Evolutionary conservation across 92 coral and sea anemone species (phyloP), one percentile per base, ranked within the genome.

Genomic region (Virgularia gustaviana): DNA sequence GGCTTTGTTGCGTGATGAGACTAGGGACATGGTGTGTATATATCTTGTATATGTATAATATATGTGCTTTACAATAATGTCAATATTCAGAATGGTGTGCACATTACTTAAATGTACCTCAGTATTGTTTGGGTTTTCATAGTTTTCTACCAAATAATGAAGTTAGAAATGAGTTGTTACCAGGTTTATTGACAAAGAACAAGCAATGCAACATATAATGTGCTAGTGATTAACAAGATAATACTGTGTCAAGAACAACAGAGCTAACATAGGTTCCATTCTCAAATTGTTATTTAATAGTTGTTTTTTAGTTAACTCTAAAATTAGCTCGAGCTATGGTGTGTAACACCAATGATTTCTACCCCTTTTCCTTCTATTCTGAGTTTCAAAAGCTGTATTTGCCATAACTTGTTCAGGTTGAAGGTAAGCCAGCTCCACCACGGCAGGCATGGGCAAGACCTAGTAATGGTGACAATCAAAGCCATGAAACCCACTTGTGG

Each of bases 401-500:
- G 37, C n/a, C 42, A 12, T 13, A 9, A 60, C 34, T 34, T n/a
- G 34, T 31, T 36, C 42, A 60, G 66, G 68, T 22, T 22, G 57
- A 78, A 47, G 75, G 64, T 23, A 68, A 55, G 19, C 84, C 84
- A 11, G 36, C 67, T 9, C 22, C 16, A 16, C 71, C 79, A 55
- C 56, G 64, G 56, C 64, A 84, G 62, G 96, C 96, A 9, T 89
- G 95, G 99, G 87, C 87, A 43, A 83, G 76, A 47, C 88, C 88
- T 25, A 61, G 62, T 28, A 31, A 34, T 16, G 61, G 37, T 4
- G 63, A 61, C 25, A 78, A 79, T 49, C 86, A 79, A 41, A 84
- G 78, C 16, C 83, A 78, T 32, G 42, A 44, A 28, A 90, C 85
- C 7, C 43, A 57, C 52, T 86, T 83, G 57, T 71, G 86, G 77